Base-by-base conservation (phyloP, 2,888 invertebrate genomes). In the Folsomia candida region DNA sequence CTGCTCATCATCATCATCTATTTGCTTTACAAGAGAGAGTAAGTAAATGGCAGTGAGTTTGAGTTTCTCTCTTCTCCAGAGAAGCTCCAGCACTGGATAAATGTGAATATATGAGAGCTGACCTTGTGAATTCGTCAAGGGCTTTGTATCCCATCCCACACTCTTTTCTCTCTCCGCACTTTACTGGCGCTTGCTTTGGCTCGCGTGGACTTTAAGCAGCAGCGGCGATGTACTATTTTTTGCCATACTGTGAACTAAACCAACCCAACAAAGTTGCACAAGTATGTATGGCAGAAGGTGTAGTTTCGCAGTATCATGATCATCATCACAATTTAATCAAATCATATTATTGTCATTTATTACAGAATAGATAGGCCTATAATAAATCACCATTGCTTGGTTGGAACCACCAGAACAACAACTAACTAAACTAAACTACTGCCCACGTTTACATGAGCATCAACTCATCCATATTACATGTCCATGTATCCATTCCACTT, bases 51-150 rank as follows among this genome's bases (percentile, higher is more conserved):
- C 14, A 37, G n/a, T 37, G 37, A 37, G 14, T 37, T 37, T 14
- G 37, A 37, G 37, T 37, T 37, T 37, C 37, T 37, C 37, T 37
- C 14, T 37, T 4, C 37, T 37, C 37, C 37, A 37, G 37, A 14
- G n/a, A 4, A 37, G 14, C 37, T 37, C 37, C 37, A 37, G 37
- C 14, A 14, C 37, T 37, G 37, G 37, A 37, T 37, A 37, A 37
- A 37, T n/a, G 37, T 37, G 14, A 37, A 37, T 37, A 37, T 14
- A 37, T 37, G 37, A 37, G 14, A 37, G 37, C 37, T 59, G 59
- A 59, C 59, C 59, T 59, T 59, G 59, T 59, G 59, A 26, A 59
- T 26, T 59, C 59, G 59, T 59, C 59, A 59, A 59, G 59, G 59
- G 59, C 59, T 59, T 59, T 4, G 37, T 37, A 37, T 37, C 6